Conservation (phyloP, 2,888 invertebrate genomes). For the Euspilapteryx auroguttella region DNA sequence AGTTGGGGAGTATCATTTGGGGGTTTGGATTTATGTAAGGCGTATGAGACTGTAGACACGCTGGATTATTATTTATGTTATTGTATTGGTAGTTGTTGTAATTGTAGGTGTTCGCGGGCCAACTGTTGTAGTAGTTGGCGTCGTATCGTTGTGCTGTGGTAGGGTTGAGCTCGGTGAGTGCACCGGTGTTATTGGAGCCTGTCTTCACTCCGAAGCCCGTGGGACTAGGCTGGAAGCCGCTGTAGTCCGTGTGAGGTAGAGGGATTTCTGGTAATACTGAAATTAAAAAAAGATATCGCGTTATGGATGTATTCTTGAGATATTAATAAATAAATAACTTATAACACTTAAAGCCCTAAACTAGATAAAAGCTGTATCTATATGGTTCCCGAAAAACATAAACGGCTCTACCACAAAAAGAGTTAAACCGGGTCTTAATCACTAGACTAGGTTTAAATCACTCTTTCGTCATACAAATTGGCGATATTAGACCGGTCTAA, state of each 20-base stretch:
- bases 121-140: conserved; percentile 62
- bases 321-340: too few species aligned
- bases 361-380: too few species aligned
- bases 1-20: conserved; percentile 76
- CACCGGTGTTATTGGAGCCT: conserved; percentile 31
- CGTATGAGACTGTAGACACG: conserved; percentile 57
- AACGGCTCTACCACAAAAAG: too few species aligned
- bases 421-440: too few species aligned
- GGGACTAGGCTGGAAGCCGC: conserved; percentile 32
- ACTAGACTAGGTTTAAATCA: too few species aligned
- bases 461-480: too few species aligned
- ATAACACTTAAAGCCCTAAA: too few species aligned
- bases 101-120: conserved; percentile 67
- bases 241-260: conserved; percentile 40
- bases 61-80: conserved; percentile 56
- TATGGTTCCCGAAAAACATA: too few species aligned
- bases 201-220: conserved; percentile 34
- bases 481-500: too few species aligned
- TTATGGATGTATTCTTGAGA: too few species aligned
- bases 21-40: conserved; percentile 64
- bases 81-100: conserved; percentile 74
- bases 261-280: conserved; percentile 63
- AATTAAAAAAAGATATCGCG: conserved; percentile 8
- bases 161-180: conserved; percentile 48
- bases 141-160: conserved; percentile 41